Percentiles rank a stretch among this genome's conserved stretches.
These are phyloP conservation scores for Nothocercus julius DNA, from an alignment of 2,113 vertebrate species.

Conservation along the genomic window DNA sequence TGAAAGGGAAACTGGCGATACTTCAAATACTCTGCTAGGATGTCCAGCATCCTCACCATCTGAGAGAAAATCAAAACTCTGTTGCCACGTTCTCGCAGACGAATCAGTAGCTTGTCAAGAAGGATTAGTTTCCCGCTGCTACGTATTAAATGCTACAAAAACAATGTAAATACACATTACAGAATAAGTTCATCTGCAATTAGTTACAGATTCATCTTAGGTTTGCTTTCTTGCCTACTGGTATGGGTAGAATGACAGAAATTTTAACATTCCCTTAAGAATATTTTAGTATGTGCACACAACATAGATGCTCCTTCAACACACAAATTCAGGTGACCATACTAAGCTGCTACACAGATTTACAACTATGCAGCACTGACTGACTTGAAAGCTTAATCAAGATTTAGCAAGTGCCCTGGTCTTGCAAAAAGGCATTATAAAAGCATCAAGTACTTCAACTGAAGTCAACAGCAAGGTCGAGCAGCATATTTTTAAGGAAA, in stretches of 20 bases:
- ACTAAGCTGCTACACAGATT: neutral
- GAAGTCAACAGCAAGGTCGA: neutral
- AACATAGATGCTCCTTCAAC: neutral
- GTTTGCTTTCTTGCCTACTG: neutral
- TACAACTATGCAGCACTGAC: neutral
- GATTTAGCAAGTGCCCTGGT: neutral
- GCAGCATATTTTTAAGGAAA: neutral
- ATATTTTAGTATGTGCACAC: neutral
- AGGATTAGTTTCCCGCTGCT: conserved; percentile 97
- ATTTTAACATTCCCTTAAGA: neutral
- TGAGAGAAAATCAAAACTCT: conserved; percentile 98
- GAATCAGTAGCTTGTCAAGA: conserved; percentile 94
- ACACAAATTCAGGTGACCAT: neutral
- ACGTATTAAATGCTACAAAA: conserved; percentile 90
- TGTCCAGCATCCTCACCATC: conserved; percentile 99
- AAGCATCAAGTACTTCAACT: neutral
- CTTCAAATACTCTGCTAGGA: conserved; percentile 96
- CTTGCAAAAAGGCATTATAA: too few species aligned
- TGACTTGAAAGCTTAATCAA: neutral
- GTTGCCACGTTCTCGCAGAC: conserved; percentile 93
- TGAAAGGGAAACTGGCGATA: conserved; percentile 95
- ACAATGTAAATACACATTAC: neutral
- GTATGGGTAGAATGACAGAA: neutral
- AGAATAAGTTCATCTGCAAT: neutral
- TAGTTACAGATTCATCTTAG: neutral